Percentiles rank a stretch among this genome's conserved stretches.
Evolutionary conservation across 1,140 invertebrate species (phyloP).

Genomic region (Caenorhabditis remanei): DNA sequence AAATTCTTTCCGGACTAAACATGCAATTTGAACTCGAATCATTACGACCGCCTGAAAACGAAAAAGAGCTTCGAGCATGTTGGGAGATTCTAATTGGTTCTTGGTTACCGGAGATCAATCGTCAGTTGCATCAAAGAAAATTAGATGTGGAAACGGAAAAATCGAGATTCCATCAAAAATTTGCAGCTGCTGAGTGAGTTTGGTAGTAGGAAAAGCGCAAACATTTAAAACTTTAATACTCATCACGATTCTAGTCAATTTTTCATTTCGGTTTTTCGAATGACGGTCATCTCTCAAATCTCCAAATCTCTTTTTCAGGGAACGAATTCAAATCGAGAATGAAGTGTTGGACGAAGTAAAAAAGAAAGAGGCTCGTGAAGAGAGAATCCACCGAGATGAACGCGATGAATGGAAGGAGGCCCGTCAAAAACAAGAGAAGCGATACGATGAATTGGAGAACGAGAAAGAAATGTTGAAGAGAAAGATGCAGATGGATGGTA

Average conservation of each 20-base stretch:
- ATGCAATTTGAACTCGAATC: background rate
- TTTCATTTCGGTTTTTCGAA: no score
- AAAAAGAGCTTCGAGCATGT: background rate
- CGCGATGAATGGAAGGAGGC: background rate
- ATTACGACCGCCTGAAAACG: background rate
- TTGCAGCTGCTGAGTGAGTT: background rate
- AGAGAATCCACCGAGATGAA: background rate
- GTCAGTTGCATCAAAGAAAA: conserved; percentile 33
- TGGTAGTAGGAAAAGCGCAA: no score
- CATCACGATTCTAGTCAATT: no score
- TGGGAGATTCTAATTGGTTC: background rate
- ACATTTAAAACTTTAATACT: no score
- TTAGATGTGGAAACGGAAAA: background rate
- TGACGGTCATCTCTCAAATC: background rate
- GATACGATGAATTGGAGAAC: conserved; percentile 11
- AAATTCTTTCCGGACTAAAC: background rate
- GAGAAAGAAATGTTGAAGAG: background rate
- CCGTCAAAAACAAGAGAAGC: background rate
- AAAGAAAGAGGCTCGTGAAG: conserved; percentile 9
- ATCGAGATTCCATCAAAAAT: background rate
- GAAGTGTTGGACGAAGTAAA: background rate
- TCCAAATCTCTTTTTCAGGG: conserved; percentile 1
- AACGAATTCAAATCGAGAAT: conserved; percentile 18
- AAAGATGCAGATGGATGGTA: background rate
- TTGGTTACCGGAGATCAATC: conserved; percentile 13